Percentiles rank a stretch among this genome's conserved stretches.
phyloP scores from a whole-genome alignment of 2,113 vertebrate genomes.

The Nesogale talazaci region DNA sequence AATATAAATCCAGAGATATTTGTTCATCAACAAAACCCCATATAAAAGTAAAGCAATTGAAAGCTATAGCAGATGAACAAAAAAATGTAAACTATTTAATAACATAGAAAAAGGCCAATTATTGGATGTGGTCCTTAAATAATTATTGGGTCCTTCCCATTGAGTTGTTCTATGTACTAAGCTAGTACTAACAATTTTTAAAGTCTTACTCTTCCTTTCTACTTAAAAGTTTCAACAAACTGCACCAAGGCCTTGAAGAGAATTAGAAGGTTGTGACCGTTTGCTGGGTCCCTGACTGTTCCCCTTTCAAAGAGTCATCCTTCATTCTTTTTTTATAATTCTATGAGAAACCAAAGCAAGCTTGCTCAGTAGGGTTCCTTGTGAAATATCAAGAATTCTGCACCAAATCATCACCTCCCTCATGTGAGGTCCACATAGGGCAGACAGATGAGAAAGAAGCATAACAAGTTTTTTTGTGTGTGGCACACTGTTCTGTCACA shows the following conservation, averaged over 20 bases:
- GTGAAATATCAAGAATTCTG: slow-evolving; percentile 66
- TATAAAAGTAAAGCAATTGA: slow-evolving; percentile 29
- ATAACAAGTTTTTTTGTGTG: slow-evolving; percentile 65
- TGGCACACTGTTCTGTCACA: slow-evolving; percentile 69
- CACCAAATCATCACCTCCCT: slow-evolving; percentile 71
- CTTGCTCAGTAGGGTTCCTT: slow-evolving; percentile 67
- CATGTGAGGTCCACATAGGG: slow-evolving; percentile 49
- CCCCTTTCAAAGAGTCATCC: slow-evolving; percentile 60
- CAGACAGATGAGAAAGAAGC: slow-evolving; percentile 63
- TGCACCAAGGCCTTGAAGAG: slow-evolving; percentile 36
- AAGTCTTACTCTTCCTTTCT: slow-evolving; percentile 27
- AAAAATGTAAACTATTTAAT: slow-evolving; percentile 38
- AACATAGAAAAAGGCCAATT: slow-evolving; percentile 15
- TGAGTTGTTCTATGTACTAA: slow-evolving; percentile 33
- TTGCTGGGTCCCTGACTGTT: slow-evolving; percentile 57
- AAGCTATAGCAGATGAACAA: slow-evolving; percentile 29
- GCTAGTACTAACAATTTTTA: slow-evolving; percentile 18
- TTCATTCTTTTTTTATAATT: slow-evolving; percentile 65
- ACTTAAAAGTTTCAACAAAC: slow-evolving; percentile 52
- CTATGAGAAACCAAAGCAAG: slow-evolving; percentile 64
- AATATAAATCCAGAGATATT: slow-evolving; percentile 9
- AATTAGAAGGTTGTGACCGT: slow-evolving; percentile 64
- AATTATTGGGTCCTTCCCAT: background rate
- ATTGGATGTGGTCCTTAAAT: slow-evolving; percentile 20
- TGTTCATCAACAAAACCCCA: slow-evolving; percentile 15